Conservation (phyloP, 2,113 vertebrate species). For the Capreolus pygargus region DNA sequence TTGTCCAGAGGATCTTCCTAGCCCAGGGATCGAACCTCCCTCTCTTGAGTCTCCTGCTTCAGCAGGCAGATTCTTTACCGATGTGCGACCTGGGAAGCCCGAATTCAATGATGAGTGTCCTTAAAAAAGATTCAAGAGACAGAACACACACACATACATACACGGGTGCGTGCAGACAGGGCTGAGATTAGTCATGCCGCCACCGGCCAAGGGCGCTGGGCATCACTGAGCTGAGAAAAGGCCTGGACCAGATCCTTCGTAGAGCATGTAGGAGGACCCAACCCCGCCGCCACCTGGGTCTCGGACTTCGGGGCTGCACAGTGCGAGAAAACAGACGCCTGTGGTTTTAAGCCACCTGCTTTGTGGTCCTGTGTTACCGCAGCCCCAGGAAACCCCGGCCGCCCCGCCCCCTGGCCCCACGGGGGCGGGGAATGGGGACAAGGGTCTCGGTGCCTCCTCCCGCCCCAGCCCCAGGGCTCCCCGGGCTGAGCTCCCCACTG, state of each 20-base stretch:
- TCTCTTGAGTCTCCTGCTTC: not conserved
- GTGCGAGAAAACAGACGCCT: fast-evolving
- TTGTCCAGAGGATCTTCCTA: not conserved
- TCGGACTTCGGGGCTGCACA: fast-evolving
- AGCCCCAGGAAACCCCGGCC: not conserved
- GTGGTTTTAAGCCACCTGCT: not conserved
- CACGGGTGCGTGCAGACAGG: too few species aligned
- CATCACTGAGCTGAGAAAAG: too few species aligned
- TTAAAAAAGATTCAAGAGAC: not conserved
- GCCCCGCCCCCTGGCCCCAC: too few species aligned
- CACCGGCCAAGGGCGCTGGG: fast-evolving
- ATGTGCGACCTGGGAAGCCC: not conserved
- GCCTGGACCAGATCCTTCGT: fast-evolving
- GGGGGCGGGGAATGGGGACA: fast-evolving
- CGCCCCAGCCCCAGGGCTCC: too few species aligned
- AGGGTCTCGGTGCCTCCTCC: too few species aligned
- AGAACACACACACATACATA: too few species aligned
- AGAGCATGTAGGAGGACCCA: not conserved
- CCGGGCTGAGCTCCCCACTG: not conserved
- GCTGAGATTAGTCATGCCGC: fast-evolving
- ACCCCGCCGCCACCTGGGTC: not conserved
- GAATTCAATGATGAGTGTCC: not conserved
- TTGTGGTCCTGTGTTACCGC: not conserved
- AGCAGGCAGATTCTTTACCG: not conserved
- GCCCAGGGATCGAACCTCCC: not conserved